Percentiles rank a stretch among this genome's conserved stretches.
These are phyloP conservation scores for Drosophila neotestacea DNA, from an alignment of 2,888 invertebrate species.

Conservation along the genomic window DNA sequence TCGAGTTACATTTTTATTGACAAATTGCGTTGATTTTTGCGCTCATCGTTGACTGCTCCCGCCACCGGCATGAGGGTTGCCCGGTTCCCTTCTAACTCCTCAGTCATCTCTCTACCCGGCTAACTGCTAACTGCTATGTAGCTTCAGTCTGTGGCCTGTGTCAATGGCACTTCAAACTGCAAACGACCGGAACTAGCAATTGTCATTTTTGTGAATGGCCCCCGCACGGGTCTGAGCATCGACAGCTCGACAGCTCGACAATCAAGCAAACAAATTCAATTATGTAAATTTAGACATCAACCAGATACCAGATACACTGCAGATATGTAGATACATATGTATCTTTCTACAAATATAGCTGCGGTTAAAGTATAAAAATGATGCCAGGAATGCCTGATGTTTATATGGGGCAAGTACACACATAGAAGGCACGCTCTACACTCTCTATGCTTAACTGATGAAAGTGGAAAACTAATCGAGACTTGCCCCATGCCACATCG, in stretches of 20 bases:
- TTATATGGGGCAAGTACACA: slow-evolving; percentile 55
- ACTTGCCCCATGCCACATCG: slow-evolving; percentile 19
- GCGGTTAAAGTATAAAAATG: slow-evolving; percentile 53
- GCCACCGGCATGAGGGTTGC: no score
- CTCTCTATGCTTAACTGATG: slow-evolving; percentile 13
- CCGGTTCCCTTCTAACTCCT: no score
- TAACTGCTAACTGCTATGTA: slow-evolving; percentile 1
- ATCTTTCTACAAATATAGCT: slow-evolving; percentile 15
- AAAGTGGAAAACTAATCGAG: slow-evolving; percentile 73
- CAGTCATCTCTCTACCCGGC: not conserved
- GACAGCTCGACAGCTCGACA: slow-evolving; percentile 82
- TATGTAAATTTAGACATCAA: slow-evolving; percentile 84
- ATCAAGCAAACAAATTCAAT: slow-evolving; percentile 85
- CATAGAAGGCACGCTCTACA: slow-evolving; percentile 9
- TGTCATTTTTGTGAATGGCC: slow-evolving; percentile 80
- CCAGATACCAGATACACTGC: slow-evolving; percentile 64
- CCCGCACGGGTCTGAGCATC: slow-evolving; percentile 69
- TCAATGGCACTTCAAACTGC: slow-evolving; percentile 82
- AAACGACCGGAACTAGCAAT: slow-evolving; percentile 84
- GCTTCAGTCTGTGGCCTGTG: slow-evolving; percentile 44
- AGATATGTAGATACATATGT: slow-evolving; percentile 20
- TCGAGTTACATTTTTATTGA: slow-evolving; percentile 83
- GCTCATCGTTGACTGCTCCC: slow-evolving; percentile 29
- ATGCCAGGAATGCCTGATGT: slow-evolving; percentile 68
- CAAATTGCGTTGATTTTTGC: slow-evolving; percentile 85